Evolutionary conservation across 1,140 invertebrate species (phyloP).

Genomic region (Temnothorax longispinosus): DNA sequence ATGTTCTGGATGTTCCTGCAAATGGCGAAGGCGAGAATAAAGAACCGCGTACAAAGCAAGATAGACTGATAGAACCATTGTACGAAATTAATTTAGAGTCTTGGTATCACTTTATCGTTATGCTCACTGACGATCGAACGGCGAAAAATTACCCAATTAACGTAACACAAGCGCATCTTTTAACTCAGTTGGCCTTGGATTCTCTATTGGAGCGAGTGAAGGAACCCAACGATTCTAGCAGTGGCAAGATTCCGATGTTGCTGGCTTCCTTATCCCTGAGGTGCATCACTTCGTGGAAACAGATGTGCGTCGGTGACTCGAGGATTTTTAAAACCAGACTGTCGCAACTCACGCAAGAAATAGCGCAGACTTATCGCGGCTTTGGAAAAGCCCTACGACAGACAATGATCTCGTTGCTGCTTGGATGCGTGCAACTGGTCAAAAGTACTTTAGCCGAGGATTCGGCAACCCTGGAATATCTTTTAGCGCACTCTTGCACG

Average conservation of each 20-base stretch:
- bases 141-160: conserved; percentile 73
- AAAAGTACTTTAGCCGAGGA: conserved; percentile 77
- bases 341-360: conserved; percentile 80
- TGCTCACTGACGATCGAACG: conserved; percentile 82
- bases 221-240: conserved; percentile 65
- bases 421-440: conserved; percentile 81
- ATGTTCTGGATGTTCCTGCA: conserved; percentile 69
- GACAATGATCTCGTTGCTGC: conserved; percentile 79
- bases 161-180: conserved; percentile 75
- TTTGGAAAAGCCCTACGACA: conserved; percentile 80
- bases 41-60: conserved; percentile 16
- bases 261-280: conserved; percentile 81
- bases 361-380: conserved; percentile 78
- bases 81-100: conserved; percentile 83
- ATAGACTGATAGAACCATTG: conserved; percentile 67
- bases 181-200: conserved; percentile 78
- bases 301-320: conserved; percentile 76
- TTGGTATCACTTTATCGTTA: conserved; percentile 83
- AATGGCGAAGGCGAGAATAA: neutral
- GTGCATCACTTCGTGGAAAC: conserved; percentile 80
- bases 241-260: conserved; percentile 78
- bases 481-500: conserved; percentile 79
- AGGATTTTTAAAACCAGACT: conserved; percentile 77
- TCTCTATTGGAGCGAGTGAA: conserved; percentile 79
- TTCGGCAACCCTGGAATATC: conserved; percentile 77